Evolutionary conservation across 2,113 vertebrate genomes (phyloP), one percentile per base, ranked within the genome.

Genomic region (human (Homo sapiens)): DNA sequence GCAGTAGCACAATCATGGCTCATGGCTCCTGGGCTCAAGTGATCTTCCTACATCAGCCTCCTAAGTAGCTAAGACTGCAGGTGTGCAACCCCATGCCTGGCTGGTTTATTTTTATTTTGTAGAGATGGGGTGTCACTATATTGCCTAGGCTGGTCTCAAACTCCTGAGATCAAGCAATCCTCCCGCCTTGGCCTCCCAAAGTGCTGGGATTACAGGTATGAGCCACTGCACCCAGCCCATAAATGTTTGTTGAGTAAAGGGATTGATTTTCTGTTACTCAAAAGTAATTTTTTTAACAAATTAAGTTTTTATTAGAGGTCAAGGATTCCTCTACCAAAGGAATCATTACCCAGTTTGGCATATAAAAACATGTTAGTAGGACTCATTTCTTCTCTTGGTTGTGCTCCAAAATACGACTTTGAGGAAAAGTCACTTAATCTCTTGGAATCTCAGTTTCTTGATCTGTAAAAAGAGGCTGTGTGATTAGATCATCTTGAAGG

Each of bases 281-380:
- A 93, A 97, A 93, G 38, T 82, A 73, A 25, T 81, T 94, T 96
- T 96, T 96, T 84, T 90, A 88, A 88, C 76, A 45, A 35, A 73
- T 32, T 72, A 70, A 27, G n/a, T 96, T 92, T 95, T 89, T 30
- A 89, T 73, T 90, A 94, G 40, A 79, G 27, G 35, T 90, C 50
- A 85, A 90, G 38, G 32, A 94, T 83, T 96, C 23, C 55, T 95
- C 0, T 86, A 50, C 32, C 70, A 75, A 87, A 52, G 68, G 57
- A 45, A 45, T 75, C 35, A 88, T 84, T 66, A 84, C 25, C 22
- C 82, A 93, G 0, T 96, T 81, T 93, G 82, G 12, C 57, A 90
- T 84, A 75, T 61, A 25, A 96, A 55, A 92, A 48, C 48, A 90
- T 84, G 48, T 13, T 61, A 76, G 35, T 70, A 88, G 55, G 32